Conservation (phyloP, 2,113 vertebrate genomes). For the Erinaceus europaeus region DNA sequence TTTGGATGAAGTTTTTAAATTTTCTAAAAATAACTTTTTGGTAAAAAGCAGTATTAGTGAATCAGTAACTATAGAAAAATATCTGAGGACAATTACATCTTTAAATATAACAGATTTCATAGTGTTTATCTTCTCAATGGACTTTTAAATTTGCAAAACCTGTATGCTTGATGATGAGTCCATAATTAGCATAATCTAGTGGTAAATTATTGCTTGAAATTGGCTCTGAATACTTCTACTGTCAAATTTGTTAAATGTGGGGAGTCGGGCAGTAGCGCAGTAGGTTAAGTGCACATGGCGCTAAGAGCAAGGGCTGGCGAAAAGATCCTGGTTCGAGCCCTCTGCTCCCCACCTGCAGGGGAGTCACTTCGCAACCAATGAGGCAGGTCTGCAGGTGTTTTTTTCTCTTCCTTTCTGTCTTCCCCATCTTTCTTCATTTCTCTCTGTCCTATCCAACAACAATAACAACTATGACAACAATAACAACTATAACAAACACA, state of each 20-base stretch:
- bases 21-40: slow-evolving; percentile 1
- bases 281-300: too few relatives aligned
- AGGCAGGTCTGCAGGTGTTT: too few relatives aligned
- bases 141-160: slow-evolving; percentile 2
- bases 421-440: too few relatives aligned
- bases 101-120: background rate
- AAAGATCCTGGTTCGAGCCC: too few relatives aligned
- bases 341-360: too few relatives aligned
- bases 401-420: too few relatives aligned
- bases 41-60: background rate
- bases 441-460: too few relatives aligned
- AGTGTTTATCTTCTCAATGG: background rate
- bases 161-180: background rate
- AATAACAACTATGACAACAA: too few relatives aligned
- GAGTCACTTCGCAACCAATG: too few relatives aligned
- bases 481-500: too few relatives aligned
- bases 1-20: background rate
- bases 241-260: background rate
- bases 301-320: too few relatives aligned
- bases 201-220: background rate
- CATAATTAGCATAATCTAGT: background rate
- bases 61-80: background rate
- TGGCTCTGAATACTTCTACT: background rate
- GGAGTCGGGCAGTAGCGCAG: too few relatives aligned
- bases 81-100: background rate